A percentile compares a stretch with the other conserved stretches of the same genome.
phyloP scores from a whole-genome alignment of 2,113 vertebrate genomes.

The Catharus minimus region DNA sequence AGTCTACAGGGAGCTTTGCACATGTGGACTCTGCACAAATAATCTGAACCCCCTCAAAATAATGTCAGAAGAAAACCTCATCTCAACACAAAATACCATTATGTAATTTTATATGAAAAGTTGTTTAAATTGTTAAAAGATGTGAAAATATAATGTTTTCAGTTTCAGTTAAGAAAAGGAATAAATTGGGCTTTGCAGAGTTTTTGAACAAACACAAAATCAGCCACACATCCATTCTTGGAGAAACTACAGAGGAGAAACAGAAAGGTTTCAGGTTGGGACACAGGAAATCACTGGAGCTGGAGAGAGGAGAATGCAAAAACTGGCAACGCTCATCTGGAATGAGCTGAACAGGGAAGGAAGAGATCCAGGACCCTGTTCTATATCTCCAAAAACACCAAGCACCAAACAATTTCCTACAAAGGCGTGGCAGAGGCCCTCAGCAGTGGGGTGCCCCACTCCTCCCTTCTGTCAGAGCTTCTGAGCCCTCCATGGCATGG shows the following conservation, averaged over 20 bases:
- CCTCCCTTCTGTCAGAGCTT: not conserved
- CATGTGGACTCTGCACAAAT: not conserved
- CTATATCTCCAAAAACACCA: not conserved
- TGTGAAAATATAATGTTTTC: not conserved
- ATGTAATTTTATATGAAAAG: not conserved
- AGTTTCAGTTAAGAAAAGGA: not conserved
- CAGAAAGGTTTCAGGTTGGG: not conserved
- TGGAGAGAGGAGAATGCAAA: not conserved
- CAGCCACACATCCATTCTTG: not conserved
- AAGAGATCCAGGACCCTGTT: not conserved
- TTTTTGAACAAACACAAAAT: not conserved
- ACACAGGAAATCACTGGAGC: not conserved
- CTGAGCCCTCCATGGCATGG: not conserved
- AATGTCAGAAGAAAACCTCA: not conserved
- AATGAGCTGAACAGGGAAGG: not conserved
- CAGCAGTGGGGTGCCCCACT: not conserved
- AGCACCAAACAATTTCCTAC: not conserved
- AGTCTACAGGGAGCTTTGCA: not conserved
- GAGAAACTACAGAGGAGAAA: not conserved
- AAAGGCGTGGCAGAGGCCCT: accelerated
- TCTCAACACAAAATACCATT: not conserved
- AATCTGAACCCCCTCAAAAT: not conserved
- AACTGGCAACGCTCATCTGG: not conserved
- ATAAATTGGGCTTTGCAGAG: not conserved
- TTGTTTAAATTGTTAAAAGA: not conserved